phyloP scores from a whole-genome alignment of 37 sponge, comb jelly and placozoan genomes.

The Aphrocallistes beatrix region DNA sequence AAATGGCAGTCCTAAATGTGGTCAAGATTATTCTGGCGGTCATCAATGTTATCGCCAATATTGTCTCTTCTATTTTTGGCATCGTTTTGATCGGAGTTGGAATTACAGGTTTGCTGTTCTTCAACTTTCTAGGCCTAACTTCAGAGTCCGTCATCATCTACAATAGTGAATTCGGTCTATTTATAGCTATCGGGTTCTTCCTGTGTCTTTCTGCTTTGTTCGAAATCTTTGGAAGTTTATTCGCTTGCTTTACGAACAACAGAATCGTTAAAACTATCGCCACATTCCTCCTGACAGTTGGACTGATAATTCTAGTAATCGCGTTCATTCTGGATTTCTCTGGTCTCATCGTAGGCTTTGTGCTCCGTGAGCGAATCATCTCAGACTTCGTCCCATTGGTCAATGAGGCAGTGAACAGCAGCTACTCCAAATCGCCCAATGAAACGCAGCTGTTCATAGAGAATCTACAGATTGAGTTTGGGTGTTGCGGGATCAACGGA shows the following conservation, averaged over 20 bases:
- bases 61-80: not conserved
- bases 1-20: not conserved
- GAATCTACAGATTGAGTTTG: not conserved
- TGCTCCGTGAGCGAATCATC: not conserved
- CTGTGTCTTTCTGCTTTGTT: not conserved
- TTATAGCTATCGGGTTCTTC: not conserved
- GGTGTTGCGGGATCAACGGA: not conserved
- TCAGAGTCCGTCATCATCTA: not conserved
- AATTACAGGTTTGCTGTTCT: not conserved
- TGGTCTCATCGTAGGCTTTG: not conserved
- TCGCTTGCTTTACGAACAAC: not conserved
- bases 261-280: not conserved
- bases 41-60: not conserved
- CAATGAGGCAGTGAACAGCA: not conserved
- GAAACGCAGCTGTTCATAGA: not conserved
- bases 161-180: not conserved
- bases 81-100: not conserved
- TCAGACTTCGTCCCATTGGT: not conserved
- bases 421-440: not conserved
- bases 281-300: not conserved
- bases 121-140: not conserved
- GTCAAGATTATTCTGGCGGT: not conserved
- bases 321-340: not conserved
- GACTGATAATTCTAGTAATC: not conserved
- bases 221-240: not conserved